Conservation (phyloP, 30 jellyfish, hydroid and myxozoan species). For the Mastigias papua region DNA sequence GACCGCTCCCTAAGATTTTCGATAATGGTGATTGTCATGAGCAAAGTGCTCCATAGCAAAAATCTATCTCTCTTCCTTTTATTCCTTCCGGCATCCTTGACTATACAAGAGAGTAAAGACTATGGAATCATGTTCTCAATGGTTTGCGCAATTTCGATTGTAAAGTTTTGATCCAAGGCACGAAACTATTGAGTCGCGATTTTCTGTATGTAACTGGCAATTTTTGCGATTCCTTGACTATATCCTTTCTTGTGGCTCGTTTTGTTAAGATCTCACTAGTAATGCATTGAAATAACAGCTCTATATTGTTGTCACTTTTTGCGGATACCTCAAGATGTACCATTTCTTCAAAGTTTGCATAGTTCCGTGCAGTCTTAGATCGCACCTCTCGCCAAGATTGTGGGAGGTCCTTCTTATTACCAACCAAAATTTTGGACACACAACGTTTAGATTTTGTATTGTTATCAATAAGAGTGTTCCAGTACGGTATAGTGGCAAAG, state of each 20-base stretch:
- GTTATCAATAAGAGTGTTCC: conserved; percentile 66
- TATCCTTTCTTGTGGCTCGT: conserved; percentile 13
- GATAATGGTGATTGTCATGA: too few species aligned
- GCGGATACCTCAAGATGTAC: conserved; percentile 84
- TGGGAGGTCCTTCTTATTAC: conserved; percentile 80
- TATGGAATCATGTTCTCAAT: not conserved
- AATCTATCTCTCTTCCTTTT: too few species aligned
- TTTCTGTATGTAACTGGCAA: not conserved
- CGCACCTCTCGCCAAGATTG: conserved; percentile 65
- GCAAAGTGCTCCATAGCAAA: too few species aligned
- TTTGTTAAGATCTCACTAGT: conserved; percentile 59
- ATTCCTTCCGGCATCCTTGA: too few species aligned
- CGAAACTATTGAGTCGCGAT: not conserved
- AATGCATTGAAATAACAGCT: conserved; percentile 71
- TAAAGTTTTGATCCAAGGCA: conserved; percentile 14
- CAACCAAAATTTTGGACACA: conserved; percentile 78
- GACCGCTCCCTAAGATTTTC: too few species aligned
- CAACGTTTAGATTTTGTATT: conserved; percentile 27
- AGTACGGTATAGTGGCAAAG: conserved; percentile 81
- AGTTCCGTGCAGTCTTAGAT: conserved; percentile 77
- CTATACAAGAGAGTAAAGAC: too few species aligned
- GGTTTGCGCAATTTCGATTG: conserved; percentile 8
- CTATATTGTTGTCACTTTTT: conserved; percentile 74
- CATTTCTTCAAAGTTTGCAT: conserved; percentile 92
- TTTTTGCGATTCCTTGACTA: not conserved